phyloP scores from a whole-genome alignment of 2,797 vertebrate genomes.

The Phrynocephalus guinanensis region DNA sequence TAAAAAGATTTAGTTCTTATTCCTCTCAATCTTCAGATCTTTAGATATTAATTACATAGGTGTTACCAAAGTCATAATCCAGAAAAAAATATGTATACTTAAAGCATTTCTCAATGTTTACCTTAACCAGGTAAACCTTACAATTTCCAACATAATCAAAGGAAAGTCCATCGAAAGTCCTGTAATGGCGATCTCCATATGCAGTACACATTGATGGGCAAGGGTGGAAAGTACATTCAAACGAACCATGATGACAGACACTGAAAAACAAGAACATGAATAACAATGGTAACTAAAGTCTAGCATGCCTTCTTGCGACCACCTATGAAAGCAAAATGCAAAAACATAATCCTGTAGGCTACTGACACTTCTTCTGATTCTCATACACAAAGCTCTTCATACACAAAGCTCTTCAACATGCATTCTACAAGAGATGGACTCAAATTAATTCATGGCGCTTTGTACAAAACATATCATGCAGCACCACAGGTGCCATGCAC shows the following conservation, averaged over 20 bases:
- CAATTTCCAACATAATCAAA: slow-evolving; percentile 93
- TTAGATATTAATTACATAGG: background rate
- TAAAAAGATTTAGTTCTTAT: background rate
- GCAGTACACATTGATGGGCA: slow-evolving; percentile 93
- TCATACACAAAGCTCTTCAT: background rate
- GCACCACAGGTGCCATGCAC: too few relatives aligned
- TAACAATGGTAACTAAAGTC: slow-evolving; percentile 8
- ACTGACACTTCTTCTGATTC: background rate
- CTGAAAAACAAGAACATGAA: slow-evolving; percentile 83
- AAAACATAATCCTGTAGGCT: background rate
- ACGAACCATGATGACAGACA: slow-evolving; percentile 89
- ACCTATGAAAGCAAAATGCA: background rate
- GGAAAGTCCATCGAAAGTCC: slow-evolving; percentile 92
- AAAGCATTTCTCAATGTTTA: slow-evolving; percentile 64
- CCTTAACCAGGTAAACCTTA: slow-evolving; percentile 93
- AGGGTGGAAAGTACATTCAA: slow-evolving; percentile 89
- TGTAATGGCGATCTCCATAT: slow-evolving; percentile 94
- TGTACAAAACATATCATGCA: too few relatives aligned
- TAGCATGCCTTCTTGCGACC: background rate
- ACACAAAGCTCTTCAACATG: background rate
- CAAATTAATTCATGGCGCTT: too few relatives aligned
- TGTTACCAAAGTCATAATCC: background rate
- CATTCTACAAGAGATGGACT: background rate
- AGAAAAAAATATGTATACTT: background rate
- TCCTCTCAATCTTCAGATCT: background rate